Percentiles rank a stretch among this genome's conserved stretches.
These are phyloP conservation scores for Acleris literana DNA, from an alignment of 2,888 invertebrate genomes.

Conservation along the genomic window DNA sequence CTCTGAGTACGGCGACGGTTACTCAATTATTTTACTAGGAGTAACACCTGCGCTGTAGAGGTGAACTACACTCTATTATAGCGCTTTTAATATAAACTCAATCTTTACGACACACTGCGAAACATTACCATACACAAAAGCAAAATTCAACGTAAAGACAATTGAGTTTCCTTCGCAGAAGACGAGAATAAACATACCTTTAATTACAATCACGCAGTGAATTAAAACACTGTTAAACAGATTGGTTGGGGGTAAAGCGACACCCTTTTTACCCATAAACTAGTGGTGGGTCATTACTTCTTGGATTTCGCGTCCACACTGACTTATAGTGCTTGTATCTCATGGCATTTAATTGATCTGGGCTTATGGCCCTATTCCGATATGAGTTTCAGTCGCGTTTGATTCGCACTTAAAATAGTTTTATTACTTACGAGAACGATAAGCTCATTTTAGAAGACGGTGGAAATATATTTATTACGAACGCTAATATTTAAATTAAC, in stretches of 20 bases:
- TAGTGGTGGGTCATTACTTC: conserved; percentile 67
- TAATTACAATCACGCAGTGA: conserved; percentile 36
- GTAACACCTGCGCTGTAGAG: too few relatives aligned
- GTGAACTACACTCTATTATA: too few relatives aligned
- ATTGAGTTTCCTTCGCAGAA: conserved; percentile 9
- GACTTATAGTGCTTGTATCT: conserved; percentile 72
- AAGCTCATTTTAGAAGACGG: too few relatives aligned
- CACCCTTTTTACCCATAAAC: conserved; percentile 63
- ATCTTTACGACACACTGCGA: too few relatives aligned
- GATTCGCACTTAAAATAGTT: background rate
- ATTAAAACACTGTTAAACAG: conserved; percentile 58
- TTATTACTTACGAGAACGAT: too few relatives aligned
- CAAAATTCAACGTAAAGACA: conserved; percentile 10
- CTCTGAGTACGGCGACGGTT: too few relatives aligned
- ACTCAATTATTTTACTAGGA: too few relatives aligned
- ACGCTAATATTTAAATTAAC: too few relatives aligned
- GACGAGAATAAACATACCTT: conserved; percentile 21
- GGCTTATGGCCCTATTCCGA: conserved; percentile 50
- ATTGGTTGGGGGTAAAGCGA: conserved; percentile 56
- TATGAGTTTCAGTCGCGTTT: conserved; percentile 6
- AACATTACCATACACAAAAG: background rate
- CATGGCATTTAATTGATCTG: conserved; percentile 74
- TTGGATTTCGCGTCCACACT: conserved; percentile 69
- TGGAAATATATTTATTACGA: too few relatives aligned
- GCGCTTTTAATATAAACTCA: too few relatives aligned